phyloP scores from a whole-genome alignment of 2,797 vertebrate species.

The Pteropus rufus region DNA sequence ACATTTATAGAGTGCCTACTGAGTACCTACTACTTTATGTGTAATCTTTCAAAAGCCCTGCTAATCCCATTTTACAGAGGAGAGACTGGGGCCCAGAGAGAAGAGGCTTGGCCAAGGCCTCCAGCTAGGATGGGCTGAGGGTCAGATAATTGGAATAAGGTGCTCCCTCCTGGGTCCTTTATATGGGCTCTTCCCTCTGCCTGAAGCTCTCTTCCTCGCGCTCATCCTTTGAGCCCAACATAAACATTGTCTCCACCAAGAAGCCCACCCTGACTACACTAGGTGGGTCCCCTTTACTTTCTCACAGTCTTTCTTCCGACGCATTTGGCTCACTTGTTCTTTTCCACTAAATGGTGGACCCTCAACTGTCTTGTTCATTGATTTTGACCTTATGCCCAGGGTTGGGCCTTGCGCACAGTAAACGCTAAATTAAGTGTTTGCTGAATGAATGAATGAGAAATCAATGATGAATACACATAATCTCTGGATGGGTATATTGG shows the following conservation, averaged over 20 bases:
- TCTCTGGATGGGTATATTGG: neutral
- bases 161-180: neutral
- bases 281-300: neutral
- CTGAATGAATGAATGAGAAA: neutral
- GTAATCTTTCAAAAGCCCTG: neutral
- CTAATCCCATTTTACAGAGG: neutral
- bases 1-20: neutral
- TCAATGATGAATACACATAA: neutral
- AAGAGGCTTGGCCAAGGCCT: neutral
- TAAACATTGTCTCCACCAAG: neutral
- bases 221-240: neutral
- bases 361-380: neutral
- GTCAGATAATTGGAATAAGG: neutral
- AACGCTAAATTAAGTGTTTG: neutral
- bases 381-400: neutral
- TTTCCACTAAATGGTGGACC: neutral
- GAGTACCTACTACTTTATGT: neutral
- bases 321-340: neutral
- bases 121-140: neutral
- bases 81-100: neutral
- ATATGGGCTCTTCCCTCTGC: neutral
- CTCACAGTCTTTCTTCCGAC: neutral
- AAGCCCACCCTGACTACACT: neutral
- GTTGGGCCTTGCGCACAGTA: neutral
- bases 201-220: neutral